These are phyloP conservation scores for Bombus vancouverensis DNA, from an alignment of 1,140 invertebrate species.

Conservation along the genomic window DNA sequence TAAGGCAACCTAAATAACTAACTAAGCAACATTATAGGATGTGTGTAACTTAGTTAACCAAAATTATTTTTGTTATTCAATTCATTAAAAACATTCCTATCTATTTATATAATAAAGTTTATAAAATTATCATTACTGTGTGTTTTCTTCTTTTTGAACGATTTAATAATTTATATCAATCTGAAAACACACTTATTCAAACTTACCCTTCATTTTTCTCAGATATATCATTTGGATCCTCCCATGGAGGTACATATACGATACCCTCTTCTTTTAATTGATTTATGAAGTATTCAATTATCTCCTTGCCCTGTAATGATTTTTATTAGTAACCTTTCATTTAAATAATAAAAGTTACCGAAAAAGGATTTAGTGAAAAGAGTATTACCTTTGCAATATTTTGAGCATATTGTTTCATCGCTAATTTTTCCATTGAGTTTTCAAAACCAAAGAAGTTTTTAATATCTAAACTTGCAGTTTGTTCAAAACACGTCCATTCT, in stretches of 20 bases:
- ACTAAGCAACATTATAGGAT: too few species aligned
- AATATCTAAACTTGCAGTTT: conserved; percentile 95
- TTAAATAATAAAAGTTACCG: conserved; percentile 38
- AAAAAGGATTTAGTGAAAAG: background rate
- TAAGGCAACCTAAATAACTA: too few species aligned
- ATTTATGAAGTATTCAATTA: conserved; percentile 96
- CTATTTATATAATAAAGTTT: too few species aligned
- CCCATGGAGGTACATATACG: conserved; percentile 86
- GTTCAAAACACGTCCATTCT: conserved; percentile 98
- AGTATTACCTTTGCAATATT: conserved; percentile 93
- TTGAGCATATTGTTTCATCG: conserved; percentile 97
- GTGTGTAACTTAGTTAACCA: too few species aligned
- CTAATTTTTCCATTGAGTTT: conserved; percentile 96
- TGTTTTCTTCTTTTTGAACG: background rate
- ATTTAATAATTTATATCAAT: background rate
- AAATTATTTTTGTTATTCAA: too few species aligned
- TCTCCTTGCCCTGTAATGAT: conserved; percentile 92
- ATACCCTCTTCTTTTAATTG: conserved; percentile 92
- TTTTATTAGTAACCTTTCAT: background rate
- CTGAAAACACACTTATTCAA: background rate
- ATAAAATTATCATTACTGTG: too few species aligned
- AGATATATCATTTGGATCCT: conserved; percentile 61
- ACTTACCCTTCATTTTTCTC: conserved; percentile 72
- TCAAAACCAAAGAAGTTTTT: conserved; percentile 99
- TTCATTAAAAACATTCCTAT: too few species aligned